These are phyloP conservation scores for Nebria ingens DNA, from an alignment of 1,140 invertebrate species.

Conservation along the genomic window DNA sequence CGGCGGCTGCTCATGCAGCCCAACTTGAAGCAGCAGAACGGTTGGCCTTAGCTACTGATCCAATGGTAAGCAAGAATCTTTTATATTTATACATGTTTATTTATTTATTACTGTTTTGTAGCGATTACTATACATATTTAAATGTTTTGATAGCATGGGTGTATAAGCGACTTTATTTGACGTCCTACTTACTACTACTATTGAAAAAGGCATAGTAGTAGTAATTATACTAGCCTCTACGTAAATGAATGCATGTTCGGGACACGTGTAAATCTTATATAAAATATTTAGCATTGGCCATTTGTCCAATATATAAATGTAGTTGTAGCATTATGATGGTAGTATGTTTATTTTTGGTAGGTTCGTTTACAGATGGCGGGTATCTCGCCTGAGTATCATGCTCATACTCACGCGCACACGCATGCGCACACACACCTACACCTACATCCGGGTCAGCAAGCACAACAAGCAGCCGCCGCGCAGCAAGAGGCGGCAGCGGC, in stretches of 20 bases:
- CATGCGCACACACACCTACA: slow-evolving; percentile 88
- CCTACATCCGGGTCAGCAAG: slow-evolving; percentile 56
- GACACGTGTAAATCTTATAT: too few relatives aligned
- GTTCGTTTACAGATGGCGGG: slow-evolving; percentile 78
- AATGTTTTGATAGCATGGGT: neutral
- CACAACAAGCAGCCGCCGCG: slow-evolving; percentile 53
- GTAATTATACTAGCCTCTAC: too few relatives aligned
- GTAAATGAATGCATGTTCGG: too few relatives aligned
- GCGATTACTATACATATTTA: neutral
- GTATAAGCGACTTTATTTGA: neutral
- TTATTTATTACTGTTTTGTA: slow-evolving; percentile 11
- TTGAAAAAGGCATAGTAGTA: too few relatives aligned
- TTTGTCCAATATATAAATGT: too few relatives aligned
- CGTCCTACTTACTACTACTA: neutral
- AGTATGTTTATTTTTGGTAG: slow-evolving; percentile 21
- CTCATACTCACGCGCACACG: slow-evolving; percentile 74
- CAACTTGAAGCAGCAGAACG: slow-evolving; percentile 47
- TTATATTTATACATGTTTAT: slow-evolving; percentile 21
- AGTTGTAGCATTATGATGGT: too few relatives aligned
- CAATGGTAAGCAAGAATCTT: slow-evolving; percentile 48
- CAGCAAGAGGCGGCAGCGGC: slow-evolving; percentile 50
- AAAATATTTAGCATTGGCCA: too few relatives aligned
- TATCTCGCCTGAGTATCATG: slow-evolving; percentile 68
- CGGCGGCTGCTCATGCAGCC: slow-evolving; percentile 27
- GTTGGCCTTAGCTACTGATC: slow-evolving; percentile 58